phyloP scores from a whole-genome alignment of 2,888 invertebrate genomes.

The Molorchus minor region DNA sequence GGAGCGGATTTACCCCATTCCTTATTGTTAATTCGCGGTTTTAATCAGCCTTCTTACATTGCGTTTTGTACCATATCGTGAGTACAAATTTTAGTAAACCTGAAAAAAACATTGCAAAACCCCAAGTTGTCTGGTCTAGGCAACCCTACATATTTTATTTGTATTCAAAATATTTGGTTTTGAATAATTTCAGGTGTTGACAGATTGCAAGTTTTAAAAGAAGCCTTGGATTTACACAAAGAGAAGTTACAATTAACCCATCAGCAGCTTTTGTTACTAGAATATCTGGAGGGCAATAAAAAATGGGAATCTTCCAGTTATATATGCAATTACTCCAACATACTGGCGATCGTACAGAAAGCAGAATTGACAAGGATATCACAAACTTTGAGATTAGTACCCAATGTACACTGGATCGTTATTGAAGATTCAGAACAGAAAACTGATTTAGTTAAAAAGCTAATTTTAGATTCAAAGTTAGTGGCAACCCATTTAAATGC shows the following conservation, averaged over 20 bases:
- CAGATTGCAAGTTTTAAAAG: constrained; percentile 51
- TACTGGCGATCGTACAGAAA: constrained; percentile 87
- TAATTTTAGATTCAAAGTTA: constrained; percentile 70
- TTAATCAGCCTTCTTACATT: too few species aligned
- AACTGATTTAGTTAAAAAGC: constrained; percentile 76
- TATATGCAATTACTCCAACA: constrained; percentile 94
- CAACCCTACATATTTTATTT: too few species aligned
- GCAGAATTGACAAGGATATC: constrained; percentile 92
- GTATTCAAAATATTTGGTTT: too few species aligned
- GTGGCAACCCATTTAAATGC: constrained; percentile 72
- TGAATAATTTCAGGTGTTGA: constrained; percentile 49
- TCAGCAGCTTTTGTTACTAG: constrained; percentile 54
- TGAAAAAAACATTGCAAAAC: background rate
- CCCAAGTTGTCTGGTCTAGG: background rate
- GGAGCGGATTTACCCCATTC: too few species aligned
- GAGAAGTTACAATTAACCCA: constrained; percentile 56
- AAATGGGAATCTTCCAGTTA: constrained; percentile 66
- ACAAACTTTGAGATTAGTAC: constrained; percentile 85
- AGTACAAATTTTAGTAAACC: too few species aligned
- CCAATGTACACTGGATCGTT: constrained; percentile 93
- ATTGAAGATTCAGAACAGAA: constrained; percentile 84
- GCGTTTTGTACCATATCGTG: too few species aligned
- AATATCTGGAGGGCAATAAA: constrained; percentile 49
- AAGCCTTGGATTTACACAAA: constrained; percentile 54
- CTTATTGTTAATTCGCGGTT: too few species aligned